Evolutionary conservation across 2,797 vertebrate genomes (phyloP), one percentile per base, ranked within the genome.

Genomic region (Anniella stebbinsi): DNA sequence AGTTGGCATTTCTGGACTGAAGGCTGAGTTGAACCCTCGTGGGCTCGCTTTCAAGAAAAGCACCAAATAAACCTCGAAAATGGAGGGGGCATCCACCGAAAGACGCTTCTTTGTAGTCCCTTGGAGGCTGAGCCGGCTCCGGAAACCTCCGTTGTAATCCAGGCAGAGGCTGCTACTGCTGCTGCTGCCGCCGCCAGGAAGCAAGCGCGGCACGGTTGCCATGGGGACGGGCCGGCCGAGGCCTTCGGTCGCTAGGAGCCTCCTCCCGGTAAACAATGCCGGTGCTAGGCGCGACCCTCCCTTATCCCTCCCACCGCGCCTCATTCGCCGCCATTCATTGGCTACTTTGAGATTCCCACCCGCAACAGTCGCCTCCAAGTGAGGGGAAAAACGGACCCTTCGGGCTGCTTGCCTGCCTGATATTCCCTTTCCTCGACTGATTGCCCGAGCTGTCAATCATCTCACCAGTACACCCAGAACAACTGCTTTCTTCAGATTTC

Each of bases 201-300:
- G 23, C 23, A 11, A n/a, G 70, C 70, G 41, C 57, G 23, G 18
- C 54, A 3, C 6, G 70, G 89, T 87, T 84, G 60, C 72, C 86
- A 70, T 48, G 86, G 60, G 23, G 63, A 84, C 89, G 21, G 33
- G 48, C 48, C 23, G 3, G 36, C 28, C 33, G 38, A 25, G 51
- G 8, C 69, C 30, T 86, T 28, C 41, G 3, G 77, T 82, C 75
- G 84, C 89, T 87, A 90, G 70, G 89, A 75, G 57, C n/a, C 11
- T 81, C 6, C 41, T 28, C n/a, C 60, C 60, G 60, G 66, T 76
- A 10, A 76, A 75, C 89, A 86, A 86, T 23, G 12, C 12, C 23
- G 18, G 77, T 28, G 17, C 28, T 90, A 87, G 23, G 45, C 60
- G 8, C 41, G 4, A 21, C 45, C 78, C 1, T 45, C 23, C 0